Base-by-base conservation (phyloP, 2,797 vertebrate genomes). In the Hyperoplus lanceolatus region DNA sequence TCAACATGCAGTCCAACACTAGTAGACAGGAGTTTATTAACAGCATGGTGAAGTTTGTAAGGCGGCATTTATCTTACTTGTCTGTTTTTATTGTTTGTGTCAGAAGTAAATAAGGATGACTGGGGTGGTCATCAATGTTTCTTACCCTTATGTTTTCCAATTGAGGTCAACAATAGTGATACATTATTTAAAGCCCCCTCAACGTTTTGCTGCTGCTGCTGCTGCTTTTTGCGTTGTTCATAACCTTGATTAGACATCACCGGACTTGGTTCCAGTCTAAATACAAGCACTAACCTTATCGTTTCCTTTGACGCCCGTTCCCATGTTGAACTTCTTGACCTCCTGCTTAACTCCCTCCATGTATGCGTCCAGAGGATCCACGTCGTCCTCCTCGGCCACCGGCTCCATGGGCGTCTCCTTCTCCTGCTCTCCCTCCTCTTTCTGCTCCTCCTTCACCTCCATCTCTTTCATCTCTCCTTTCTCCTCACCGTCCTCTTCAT, bases 281-380 rank as follows among this genome's bases (percentile, higher is more conserved):
- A 45, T 3, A 5, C 9, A 62, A 14, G 45, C 1, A 54, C 90
- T 78, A 88, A 99, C 98, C 96, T 99, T 99, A 88, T 99, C 98
- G 45, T 96, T 98, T 70, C 97, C 97, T 92, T 95, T 98, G 85
- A 98, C 94, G 77, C 94, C 97, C 29, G 29, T 29, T 77, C 97
- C 96, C 95, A 99, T 99, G 93, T 99, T 99, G 90, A 99, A 99
- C 89, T 99, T 99, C 92, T 99, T 99, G 57, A 99, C 98, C 84
- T 99, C 98, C 90, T 99, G 97, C 81, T 99, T 99, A 59, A 99
- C 98, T 94, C 98, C 98, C 91, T 99, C 98, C 98, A 99, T 99
- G 82, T 99, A 99, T 16, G 98, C 98, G 72, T 99, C 98, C 77
- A 99, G 88, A 43, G 98, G 96, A 88, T 99, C 98, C 48, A 99